phyloP scores from a whole-genome alignment of 1,140 invertebrate genomes.

The Heliothis subflexa region DNA sequence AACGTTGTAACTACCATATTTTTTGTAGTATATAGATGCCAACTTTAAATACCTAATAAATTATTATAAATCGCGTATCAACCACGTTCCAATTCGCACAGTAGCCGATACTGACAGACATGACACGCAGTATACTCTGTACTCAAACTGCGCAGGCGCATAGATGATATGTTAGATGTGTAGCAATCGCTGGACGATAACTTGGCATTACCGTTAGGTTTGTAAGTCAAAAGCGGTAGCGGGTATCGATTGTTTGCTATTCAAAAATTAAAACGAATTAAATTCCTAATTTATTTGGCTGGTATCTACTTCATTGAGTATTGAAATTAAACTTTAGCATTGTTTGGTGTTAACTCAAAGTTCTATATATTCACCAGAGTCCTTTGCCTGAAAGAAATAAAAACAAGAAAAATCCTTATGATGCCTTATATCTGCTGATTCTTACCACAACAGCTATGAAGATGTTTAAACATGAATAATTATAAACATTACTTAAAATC shows the following conservation, averaged over 20 bases:
- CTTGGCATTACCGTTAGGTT: constrained; percentile 24
- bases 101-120: background rate
- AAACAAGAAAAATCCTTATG: background rate
- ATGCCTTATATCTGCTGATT: too few species aligned
- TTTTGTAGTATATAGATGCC: background rate
- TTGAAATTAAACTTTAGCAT: too few species aligned
- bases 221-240: constrained; percentile 9
- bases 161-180: background rate
- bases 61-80: background rate
- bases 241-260: too few species aligned
- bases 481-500: too few species aligned
- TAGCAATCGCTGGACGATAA: constrained; percentile 25
- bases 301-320: too few species aligned
- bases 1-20: background rate
- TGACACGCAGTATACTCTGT: background rate
- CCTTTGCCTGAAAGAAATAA: too few species aligned
- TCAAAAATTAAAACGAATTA: too few species aligned
- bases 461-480: too few species aligned
- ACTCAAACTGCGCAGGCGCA: constrained; percentile 1
- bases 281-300: too few species aligned
- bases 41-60: background rate
- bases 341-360: too few species aligned
- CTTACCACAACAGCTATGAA: too few species aligned
- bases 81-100: background rate
- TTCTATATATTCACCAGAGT: too few species aligned